A percentile compares a stretch with the other conserved stretches of the same genome.
Evolutionary conservation across 2,113 vertebrate genomes (phyloP).

Genomic region (Tauraco erythrolophus): DNA sequence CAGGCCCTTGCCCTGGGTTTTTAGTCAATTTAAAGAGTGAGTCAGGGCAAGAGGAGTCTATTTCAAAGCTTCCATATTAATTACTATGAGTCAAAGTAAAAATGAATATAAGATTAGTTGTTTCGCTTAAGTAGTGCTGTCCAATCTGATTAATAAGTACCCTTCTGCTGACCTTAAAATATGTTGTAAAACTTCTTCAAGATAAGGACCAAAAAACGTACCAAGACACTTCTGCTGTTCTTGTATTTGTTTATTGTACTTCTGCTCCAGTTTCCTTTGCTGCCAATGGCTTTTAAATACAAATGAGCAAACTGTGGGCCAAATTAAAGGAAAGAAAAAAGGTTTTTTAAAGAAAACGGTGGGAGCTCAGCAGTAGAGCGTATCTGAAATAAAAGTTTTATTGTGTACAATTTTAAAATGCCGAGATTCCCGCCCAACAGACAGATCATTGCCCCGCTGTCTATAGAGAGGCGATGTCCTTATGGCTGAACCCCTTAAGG

Average conservation of each 20-base stretch:
- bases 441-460: background rate
- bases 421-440: background rate
- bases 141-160: background rate
- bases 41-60: background rate
- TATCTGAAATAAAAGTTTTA: background rate
- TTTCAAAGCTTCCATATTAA: background rate
- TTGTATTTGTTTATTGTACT: background rate
- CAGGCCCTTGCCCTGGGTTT: background rate
- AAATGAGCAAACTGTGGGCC: background rate
- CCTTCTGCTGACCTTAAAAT: background rate
- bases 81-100: background rate
- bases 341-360: background rate
- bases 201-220: background rate
- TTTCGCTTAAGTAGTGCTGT: background rate
- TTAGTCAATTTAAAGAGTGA: background rate
- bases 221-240: background rate
- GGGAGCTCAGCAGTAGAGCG: background rate
- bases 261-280: background rate
- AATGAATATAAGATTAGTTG: background rate
- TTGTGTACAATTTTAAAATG: background rate
- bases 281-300: background rate
- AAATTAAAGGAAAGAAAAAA: background rate
- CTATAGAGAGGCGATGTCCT: background rate
- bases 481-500: background rate
- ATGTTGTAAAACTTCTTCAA: background rate